Percentiles rank a stretch among this genome's conserved stretches.
Conservation (phyloP, 2,113 vertebrate species). For the Crotalus helleri region DNA sequence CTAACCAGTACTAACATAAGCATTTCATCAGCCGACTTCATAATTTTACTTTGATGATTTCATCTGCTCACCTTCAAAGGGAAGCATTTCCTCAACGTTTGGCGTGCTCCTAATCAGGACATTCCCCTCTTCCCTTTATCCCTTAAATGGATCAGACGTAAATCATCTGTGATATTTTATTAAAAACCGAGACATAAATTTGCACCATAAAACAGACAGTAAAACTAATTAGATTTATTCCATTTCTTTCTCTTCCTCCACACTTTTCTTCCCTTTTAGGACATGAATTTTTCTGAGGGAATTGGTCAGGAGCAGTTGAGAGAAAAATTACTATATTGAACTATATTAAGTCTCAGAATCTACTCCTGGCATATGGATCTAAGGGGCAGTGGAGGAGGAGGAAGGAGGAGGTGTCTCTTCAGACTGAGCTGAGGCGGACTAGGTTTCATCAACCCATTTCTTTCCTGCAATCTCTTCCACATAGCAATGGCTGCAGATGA, state of each 20-base stretch:
- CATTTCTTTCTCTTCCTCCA: background rate
- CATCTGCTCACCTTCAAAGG: background rate
- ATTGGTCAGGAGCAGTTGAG: background rate
- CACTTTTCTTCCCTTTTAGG: background rate
- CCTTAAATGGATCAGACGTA: background rate
- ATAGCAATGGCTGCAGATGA: background rate
- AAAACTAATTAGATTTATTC: background rate
- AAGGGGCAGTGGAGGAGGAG: background rate
- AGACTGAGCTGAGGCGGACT: background rate
- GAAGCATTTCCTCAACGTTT: background rate
- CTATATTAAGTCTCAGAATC: background rate
- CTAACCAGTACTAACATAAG: background rate
- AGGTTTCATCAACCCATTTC: background rate
- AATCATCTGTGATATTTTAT: background rate
- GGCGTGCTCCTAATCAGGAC: background rate
- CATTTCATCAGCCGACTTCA: background rate
- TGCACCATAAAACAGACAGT: background rate
- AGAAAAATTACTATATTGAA: background rate
- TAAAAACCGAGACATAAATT: background rate
- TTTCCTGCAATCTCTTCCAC: background rate
- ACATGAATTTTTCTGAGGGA: background rate
- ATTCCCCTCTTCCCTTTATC: background rate
- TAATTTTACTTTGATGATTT: background rate
- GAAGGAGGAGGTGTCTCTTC: background rate
- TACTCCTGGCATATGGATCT: background rate